Conservation (phyloP, 2,888 invertebrate genomes). For the Hetaerina titia region DNA sequence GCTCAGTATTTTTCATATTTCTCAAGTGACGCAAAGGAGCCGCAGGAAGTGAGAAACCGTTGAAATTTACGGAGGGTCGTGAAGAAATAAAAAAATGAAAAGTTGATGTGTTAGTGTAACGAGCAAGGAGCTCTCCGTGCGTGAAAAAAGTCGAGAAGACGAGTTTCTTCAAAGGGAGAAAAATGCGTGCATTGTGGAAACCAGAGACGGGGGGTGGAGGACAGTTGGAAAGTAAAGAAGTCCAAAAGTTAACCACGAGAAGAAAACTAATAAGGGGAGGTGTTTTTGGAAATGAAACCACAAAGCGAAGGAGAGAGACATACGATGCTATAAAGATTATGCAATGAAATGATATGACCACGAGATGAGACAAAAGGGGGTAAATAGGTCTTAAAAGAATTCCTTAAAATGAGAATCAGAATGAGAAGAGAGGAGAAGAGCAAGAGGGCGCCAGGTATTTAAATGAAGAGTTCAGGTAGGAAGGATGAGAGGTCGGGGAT, state of each 20-base stretch:
- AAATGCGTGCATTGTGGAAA: neutral
- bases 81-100: neutral
- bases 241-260: neutral
- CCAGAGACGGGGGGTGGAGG: neutral
- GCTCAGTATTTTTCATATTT: neutral
- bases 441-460: neutral
- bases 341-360: no score
- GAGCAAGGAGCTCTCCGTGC: neutral
- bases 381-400: neutral
- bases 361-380: neutral
- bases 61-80: neutral
- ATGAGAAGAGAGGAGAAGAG: neutral
- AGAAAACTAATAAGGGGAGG: neutral
- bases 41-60: neutral
- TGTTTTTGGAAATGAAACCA: neutral
- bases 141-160: neutral
- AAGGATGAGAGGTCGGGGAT: neutral
- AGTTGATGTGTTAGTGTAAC: neutral
- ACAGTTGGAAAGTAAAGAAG: neutral
- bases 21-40: neutral
- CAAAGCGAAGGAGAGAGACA: neutral
- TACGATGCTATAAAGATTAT: no score
- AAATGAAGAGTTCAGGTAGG: neutral
- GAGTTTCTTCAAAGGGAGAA: neutral
- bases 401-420: neutral